Percentiles rank a stretch among this genome's conserved stretches.
Conservation (phyloP, 2,797 vertebrate genomes). For the Macropus fuliginosus region DNA sequence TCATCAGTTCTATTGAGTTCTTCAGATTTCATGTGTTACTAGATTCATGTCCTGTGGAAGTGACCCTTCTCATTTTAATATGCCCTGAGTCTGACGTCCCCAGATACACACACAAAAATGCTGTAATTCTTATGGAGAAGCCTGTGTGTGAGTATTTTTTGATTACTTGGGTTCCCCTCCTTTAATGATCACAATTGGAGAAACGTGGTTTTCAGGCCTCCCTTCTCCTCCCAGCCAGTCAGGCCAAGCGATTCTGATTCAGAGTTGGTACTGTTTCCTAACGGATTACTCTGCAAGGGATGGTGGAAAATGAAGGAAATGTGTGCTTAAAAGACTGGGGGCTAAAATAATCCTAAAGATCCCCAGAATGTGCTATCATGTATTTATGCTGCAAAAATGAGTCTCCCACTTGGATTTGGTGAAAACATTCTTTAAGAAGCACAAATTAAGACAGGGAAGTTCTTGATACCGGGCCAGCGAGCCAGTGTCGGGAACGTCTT, state of each 20-base stretch:
- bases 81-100: background rate
- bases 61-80: background rate
- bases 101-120: background rate
- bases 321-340: background rate
- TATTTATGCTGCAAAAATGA: slow-evolving; percentile 17
- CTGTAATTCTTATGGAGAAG: background rate
- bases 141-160: slow-evolving; percentile 30
- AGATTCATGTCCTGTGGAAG: slow-evolving; percentile 4
- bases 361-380: background rate
- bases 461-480: background rate
- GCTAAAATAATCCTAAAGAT: background rate
- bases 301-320: background rate
- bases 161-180: background rate
- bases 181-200: background rate
- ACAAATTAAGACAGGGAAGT: background rate
- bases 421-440: background rate
- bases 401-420: background rate
- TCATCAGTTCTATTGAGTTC: background rate
- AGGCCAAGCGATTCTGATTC: background rate
- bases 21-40: background rate
- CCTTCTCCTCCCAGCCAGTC: slow-evolving; percentile 30
- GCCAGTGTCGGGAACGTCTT: background rate
- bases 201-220: background rate
- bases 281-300: slow-evolving; percentile 9
- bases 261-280: background rate